phyloP scores from a whole-genome alignment of 1,140 invertebrate species.

The Bombyx mandarina region DNA sequence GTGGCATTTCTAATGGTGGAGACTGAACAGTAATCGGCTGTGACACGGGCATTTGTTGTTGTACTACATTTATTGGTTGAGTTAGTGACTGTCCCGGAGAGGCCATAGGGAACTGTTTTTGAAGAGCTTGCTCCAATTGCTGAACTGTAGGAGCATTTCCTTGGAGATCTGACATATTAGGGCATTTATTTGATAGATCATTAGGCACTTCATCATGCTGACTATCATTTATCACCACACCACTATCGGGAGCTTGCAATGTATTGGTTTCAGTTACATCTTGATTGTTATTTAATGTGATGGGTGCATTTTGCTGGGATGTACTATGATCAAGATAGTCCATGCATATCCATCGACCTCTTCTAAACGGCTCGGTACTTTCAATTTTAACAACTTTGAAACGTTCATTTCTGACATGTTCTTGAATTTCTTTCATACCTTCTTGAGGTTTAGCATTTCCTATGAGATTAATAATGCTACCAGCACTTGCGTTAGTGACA shows the following conservation, averaged over 20 bases:
- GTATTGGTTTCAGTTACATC: conserved; percentile 52
- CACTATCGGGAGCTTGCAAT: conserved; percentile 62
- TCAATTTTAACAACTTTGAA: conserved; percentile 98
- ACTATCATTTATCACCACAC: conserved; percentile 54
- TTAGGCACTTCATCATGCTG: conserved; percentile 65
- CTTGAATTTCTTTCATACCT: conserved; percentile 80
- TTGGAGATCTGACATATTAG: conserved; percentile 46
- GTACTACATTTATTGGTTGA: conserved; percentile 64
- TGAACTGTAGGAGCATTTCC: conserved; percentile 54
- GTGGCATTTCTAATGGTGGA: conserved; percentile 65
- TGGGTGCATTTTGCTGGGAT: conserved; percentile 70
- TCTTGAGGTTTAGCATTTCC: conserved; percentile 74
- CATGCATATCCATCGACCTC: conserved; percentile 95
- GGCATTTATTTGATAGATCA: conserved; percentile 55
- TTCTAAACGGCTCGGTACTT: conserved; percentile 93
- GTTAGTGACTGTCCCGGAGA: conserved; percentile 67
- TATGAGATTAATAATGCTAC: conserved; percentile 76
- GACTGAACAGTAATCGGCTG: conserved; percentile 66
- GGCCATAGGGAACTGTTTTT: conserved; percentile 67
- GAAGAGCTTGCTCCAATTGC: conserved; percentile 60
- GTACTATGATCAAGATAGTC: conserved; percentile 92
- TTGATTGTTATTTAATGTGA: conserved; percentile 63
- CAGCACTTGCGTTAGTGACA: conserved; percentile 74
- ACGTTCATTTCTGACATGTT: conserved; percentile 83
- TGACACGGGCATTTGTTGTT: conserved; percentile 60